phyloP scores from a whole-genome alignment of 2,888 invertebrate species.

The Clitarchus hookeri region DNA sequence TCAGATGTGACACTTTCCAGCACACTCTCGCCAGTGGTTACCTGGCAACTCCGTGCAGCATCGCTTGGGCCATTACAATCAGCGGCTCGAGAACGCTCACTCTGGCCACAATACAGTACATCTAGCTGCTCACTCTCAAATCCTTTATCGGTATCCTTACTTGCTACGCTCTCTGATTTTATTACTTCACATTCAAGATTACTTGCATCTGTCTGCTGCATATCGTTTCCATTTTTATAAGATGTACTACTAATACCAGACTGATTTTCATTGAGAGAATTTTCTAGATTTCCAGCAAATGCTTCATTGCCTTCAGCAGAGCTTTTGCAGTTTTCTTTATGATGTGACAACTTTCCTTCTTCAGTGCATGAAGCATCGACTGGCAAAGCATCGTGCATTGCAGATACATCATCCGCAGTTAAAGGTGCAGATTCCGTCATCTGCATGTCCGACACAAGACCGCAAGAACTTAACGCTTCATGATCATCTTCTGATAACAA shows the following conservation, averaged over 20 bases:
- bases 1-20: not conserved
- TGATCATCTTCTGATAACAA: not conserved
- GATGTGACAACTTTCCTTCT: not conserved
- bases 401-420: not conserved
- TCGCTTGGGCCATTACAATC: not conserved
- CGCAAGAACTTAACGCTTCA: not conserved
- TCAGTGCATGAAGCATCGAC: not conserved
- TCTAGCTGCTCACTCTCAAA: not conserved
- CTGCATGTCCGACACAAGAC: not conserved
- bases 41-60: not conserved
- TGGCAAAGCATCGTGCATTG: not conserved
- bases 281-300: not conserved
- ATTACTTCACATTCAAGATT: not conserved
- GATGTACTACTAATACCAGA: not conserved
- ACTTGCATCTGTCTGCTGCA: not conserved
- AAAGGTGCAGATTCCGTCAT: not conserved
- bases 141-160: not conserved
- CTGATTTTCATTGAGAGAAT: not conserved
- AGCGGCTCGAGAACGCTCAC: not conserved
- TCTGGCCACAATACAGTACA: not conserved
- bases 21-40: not conserved
- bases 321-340: not conserved
- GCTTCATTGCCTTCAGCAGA: not conserved
- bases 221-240: not conserved
- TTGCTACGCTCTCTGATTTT: not conserved